Conservation (phyloP, 2,113 vertebrate genomes). For the Corythoichthys intestinalis region DNA sequence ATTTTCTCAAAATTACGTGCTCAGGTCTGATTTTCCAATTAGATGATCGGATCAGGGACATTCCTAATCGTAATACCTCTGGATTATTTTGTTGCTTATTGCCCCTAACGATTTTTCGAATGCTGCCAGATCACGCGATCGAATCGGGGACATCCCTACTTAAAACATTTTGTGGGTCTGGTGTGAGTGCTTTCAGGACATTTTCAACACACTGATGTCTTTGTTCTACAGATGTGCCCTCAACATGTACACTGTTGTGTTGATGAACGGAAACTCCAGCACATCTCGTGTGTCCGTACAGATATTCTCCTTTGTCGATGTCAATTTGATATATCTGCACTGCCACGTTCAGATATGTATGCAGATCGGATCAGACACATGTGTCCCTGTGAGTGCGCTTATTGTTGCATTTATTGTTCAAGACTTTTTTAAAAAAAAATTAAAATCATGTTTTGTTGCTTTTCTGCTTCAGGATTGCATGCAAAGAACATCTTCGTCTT, state of each 20-base stretch:
- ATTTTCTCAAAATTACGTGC: no score
- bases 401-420: background rate
- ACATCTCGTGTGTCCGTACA: slow-evolving; percentile 79
- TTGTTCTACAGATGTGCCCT: slow-evolving; percentile 76
- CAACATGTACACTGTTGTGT: slow-evolving; percentile 69
- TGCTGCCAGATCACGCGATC: no score
- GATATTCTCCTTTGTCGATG: slow-evolving; percentile 80
- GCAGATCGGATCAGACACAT: slow-evolving; percentile 62
- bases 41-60: no score
- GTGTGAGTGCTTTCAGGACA: no score
- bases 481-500: slow-evolving; percentile 31
- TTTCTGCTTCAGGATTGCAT: slow-evolving; percentile 44
- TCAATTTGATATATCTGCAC: slow-evolving; percentile 82
- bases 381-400: slow-evolving; percentile 74
- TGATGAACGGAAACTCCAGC: slow-evolving; percentile 81
- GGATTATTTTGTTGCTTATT: no score
- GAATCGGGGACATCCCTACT: no score
- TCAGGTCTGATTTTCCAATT: no score
- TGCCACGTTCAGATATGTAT: slow-evolving; percentile 82
- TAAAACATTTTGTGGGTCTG: no score
- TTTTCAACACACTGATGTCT: background rate
- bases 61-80: no score
- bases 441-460: background rate
- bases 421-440: background rate
- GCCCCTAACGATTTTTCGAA: no score